These are phyloP conservation scores for Pipra filicauda DNA, from an alignment of 2,113 vertebrate genomes.

Conservation along the genomic window DNA sequence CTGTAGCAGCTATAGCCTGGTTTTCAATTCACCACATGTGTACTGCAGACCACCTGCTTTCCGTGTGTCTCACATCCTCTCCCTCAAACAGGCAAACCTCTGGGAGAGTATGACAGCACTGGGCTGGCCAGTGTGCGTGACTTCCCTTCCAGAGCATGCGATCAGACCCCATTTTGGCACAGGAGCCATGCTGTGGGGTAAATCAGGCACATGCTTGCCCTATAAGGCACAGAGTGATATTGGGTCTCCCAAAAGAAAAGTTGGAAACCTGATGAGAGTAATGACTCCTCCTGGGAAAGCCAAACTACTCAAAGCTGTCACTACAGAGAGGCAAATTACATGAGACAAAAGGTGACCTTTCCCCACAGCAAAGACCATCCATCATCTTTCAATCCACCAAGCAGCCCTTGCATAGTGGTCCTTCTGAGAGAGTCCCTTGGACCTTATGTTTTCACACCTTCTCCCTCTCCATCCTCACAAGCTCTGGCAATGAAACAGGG, in stretches of 20 bases:
- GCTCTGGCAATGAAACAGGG: not conserved
- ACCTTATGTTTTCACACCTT: not conserved
- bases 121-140: not conserved
- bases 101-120: not conserved
- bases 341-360: not conserved
- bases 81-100: not conserved
- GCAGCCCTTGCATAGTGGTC: not conserved
- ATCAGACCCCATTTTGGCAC: not conserved
- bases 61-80: not conserved
- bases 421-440: not conserved
- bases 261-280: not conserved
- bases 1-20: not conserved
- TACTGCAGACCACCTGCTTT: not conserved
- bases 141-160: not conserved
- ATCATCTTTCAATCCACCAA: not conserved
- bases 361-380: not conserved
- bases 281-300: not conserved
- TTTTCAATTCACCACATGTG: not conserved
- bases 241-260: not conserved
- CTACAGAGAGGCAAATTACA: not conserved
- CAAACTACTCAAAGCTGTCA: not conserved
- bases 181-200: not conserved
- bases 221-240: not conserved
- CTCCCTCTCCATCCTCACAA: not conserved
- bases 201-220: not conserved